These are phyloP conservation scores for Manacus vitellinus DNA, from an alignment of 2,113 vertebrate genomes.

Conservation along the genomic window DNA sequence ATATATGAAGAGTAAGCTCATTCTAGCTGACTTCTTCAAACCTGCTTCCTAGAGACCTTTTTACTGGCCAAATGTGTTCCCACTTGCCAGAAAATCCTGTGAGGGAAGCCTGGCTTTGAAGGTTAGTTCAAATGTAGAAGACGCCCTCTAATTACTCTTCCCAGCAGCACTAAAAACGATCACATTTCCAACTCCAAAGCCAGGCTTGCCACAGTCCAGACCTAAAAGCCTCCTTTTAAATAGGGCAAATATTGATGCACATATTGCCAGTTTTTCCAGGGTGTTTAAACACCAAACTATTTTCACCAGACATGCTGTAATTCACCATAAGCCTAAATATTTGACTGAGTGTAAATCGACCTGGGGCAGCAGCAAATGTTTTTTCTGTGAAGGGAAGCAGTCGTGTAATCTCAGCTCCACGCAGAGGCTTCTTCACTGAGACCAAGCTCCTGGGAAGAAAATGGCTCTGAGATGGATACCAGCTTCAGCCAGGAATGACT, in stretches of 20 bases:
- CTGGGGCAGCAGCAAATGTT: background rate
- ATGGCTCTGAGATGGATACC: fast-evolving
- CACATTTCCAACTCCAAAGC: background rate
- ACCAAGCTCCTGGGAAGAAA: background rate
- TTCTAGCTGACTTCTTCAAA: background rate
- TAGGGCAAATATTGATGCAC: background rate
- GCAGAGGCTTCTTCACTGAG: background rate
- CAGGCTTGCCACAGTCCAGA: background rate
- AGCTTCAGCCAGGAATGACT: background rate
- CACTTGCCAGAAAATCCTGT: background rate
- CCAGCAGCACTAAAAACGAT: background rate
- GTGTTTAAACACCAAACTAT: background rate
- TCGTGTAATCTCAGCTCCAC: background rate
- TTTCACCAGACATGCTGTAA: background rate
- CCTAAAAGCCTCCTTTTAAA: background rate
- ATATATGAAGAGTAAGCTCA: background rate
- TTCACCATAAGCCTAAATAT: background rate
- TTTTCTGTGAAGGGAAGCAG: background rate
- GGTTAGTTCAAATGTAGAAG: background rate
- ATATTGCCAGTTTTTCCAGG: background rate
- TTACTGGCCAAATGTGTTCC: background rate
- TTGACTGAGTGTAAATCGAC: background rate
- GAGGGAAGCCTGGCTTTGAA: background rate
- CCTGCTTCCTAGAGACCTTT: background rate
- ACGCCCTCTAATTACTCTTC: background rate